phyloP scores from a whole-genome alignment of 2,888 invertebrate genomes.

The Cybosia mesomella region DNA sequence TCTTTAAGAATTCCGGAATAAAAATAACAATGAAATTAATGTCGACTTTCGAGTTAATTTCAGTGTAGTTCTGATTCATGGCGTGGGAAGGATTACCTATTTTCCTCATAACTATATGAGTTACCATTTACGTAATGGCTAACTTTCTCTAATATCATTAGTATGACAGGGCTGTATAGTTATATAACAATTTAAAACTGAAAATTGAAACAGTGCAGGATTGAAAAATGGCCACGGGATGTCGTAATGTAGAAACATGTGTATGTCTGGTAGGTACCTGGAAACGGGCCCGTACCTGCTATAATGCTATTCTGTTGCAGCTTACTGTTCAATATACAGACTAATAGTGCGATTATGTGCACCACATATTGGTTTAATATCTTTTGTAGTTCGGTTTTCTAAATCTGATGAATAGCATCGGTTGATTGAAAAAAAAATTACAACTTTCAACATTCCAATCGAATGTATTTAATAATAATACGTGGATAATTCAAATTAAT shows the following conservation, averaged over 20 bases:
- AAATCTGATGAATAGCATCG: not conserved
- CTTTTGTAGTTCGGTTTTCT: not conserved
- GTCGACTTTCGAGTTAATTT: slow-evolving; percentile 17
- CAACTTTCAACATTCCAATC: not conserved
- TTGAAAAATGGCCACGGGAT: slow-evolving; percentile 40
- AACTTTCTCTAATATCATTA: slow-evolving; percentile 19
- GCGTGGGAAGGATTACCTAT: slow-evolving; percentile 23
- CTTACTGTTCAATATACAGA: slow-evolving; percentile 40
- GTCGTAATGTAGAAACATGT: slow-evolving; percentile 60
- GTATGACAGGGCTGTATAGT: not conserved
- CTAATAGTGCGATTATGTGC: slow-evolving; percentile 32
- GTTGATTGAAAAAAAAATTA: not conserved
- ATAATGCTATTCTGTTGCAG: slow-evolving; percentile 58
- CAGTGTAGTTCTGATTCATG: slow-evolving; percentile 9
- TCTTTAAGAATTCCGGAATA: not conserved
- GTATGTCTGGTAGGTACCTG: slow-evolving; percentile 77
- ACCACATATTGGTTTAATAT: slow-evolving; percentile 4
- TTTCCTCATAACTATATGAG: slow-evolving; percentile 12
- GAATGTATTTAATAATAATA: too few species aligned
- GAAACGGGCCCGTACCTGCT: slow-evolving; percentile 69
- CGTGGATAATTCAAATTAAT: too few species aligned
- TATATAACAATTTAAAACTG: slow-evolving; percentile 7
- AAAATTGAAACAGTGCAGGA: slow-evolving; percentile 25
- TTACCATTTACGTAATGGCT: slow-evolving; percentile 24
- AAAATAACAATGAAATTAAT: slow-evolving; percentile 17